A percentile compares a stretch with the other conserved stretches of the same genome.
These are phyloP conservation scores for Chamaetylas fuelleborni DNA, from an alignment of 2,113 vertebrate genomes.

Conservation along the genomic window DNA sequence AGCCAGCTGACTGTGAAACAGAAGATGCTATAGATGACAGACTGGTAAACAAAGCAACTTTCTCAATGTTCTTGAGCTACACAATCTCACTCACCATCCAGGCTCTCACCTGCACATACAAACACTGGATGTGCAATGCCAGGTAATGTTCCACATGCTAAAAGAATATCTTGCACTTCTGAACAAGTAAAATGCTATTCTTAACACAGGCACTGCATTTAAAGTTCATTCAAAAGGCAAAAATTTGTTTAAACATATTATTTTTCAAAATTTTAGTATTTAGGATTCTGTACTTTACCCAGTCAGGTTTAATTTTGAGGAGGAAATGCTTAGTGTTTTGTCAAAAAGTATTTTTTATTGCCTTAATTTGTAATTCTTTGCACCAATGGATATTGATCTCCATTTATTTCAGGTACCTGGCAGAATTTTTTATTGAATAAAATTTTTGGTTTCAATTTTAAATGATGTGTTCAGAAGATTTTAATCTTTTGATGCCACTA, in stretches of 20 bases:
- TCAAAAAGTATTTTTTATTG: not conserved
- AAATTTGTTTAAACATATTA: not conserved
- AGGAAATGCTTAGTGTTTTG: not conserved
- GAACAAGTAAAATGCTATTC: not conserved
- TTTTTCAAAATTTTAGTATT: not conserved
- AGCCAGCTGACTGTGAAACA: not conserved
- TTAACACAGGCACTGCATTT: not conserved
- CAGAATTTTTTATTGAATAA: not conserved
- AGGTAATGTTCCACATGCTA: not conserved
- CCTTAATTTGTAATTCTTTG: not conserved
- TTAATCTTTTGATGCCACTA: not conserved
- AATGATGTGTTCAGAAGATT: not conserved
- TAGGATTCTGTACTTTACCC: not conserved
- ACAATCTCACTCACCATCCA: not conserved
- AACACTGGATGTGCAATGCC: not conserved
- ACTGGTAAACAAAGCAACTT: not conserved
- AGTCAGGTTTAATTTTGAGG: not conserved
- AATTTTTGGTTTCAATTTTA: not conserved
- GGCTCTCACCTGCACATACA: not conserved
- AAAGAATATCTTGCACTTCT: not conserved
- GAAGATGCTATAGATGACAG: not conserved
- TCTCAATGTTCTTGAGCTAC: not conserved
- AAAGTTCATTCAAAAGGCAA: not conserved
- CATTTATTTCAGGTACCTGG: not conserved
- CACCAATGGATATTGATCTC: no score